Evolutionary conservation across 2,888 invertebrate species (phyloP).

Genomic region (Drosophila flavopinicola): DNA sequence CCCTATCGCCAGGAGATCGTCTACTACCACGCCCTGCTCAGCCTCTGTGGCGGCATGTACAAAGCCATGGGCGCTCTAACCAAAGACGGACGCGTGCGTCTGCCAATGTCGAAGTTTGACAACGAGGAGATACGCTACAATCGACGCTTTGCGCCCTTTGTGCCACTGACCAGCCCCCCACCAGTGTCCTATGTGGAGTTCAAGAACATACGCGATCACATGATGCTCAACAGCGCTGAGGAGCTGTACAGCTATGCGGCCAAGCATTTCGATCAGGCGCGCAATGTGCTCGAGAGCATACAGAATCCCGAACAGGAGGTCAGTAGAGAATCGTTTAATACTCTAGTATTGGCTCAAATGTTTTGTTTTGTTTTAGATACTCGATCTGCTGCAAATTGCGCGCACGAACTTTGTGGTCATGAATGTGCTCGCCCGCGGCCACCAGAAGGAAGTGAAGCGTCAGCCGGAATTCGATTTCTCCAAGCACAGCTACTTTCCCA

Average conservation of each 20-base stretch:
- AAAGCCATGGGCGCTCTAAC: constrained; percentile 97
- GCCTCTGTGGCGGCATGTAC: constrained; percentile 97
- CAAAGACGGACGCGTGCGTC: constrained; percentile 92
- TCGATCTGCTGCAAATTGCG: constrained; percentile 93
- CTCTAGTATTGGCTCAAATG: background rate
- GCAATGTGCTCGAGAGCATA: constrained; percentile 92
- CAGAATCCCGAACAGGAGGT: constrained; percentile 93
- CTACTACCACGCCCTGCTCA: constrained; percentile 95
- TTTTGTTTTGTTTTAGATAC: constrained; percentile 86
- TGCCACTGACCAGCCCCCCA: constrained; percentile 93
- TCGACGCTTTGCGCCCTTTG: constrained; percentile 96
- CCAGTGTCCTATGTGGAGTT: constrained; percentile 96
- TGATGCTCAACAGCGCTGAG: constrained; percentile 86
- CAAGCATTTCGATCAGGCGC: constrained; percentile 96
- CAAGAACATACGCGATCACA: constrained; percentile 90
- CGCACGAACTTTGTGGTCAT: constrained; percentile 98
- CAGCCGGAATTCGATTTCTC: constrained; percentile 97
- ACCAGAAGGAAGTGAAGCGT: constrained; percentile 92
- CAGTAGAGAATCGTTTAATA: constrained; percentile 44
- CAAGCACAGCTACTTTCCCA: constrained; percentile 94
- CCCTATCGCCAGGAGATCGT: constrained; percentile 92
- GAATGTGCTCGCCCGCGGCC: constrained; percentile 95
- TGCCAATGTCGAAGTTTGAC: constrained; percentile 95
- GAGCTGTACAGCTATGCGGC: constrained; percentile 92
- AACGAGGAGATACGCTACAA: constrained; percentile 97